Evolutionary conservation across 2,113 vertebrate genomes (phyloP), one percentile per base, ranked within the genome.

Genomic region (Lipophrys pholis): DNA sequence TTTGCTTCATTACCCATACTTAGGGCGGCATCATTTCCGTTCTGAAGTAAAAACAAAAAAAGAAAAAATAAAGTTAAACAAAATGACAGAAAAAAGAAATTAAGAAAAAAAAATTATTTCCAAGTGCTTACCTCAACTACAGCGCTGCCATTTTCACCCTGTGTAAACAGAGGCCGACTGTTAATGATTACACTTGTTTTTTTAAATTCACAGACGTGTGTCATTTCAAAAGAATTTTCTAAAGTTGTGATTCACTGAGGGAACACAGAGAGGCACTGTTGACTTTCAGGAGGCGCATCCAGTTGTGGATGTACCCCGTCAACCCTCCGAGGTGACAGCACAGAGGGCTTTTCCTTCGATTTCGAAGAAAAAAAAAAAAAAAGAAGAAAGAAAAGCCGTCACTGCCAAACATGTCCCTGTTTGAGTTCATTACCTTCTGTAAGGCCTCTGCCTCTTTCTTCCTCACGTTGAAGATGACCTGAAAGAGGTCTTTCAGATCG

Each of bases 401-500:
- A 4, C 21, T 30, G 21, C 21, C 21, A 30, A 21, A 2, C 8
- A n/a, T 50, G 54, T 60, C 42, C 68, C 62, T 51, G 15, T 53
- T 16, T 30, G 30, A n/a, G 10, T 14, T 8, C 1, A 10, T 85
- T 79, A 90, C 97, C 93, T 95, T 96, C 87, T 95, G 94, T 67
- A 94, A 92, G 48, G 89, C 72, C 16, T 97, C 95, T 0, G 94
- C 92, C 76, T 99, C 96, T 16, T 96, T 97, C 87, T 97, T 97
- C 91, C 94, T 98, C 83, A 94, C 78, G 63, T 98, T 98, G 81
- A 97, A 98, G 80, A 99, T 96, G 79, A 99, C 88, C 79, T 98
- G 97, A 78, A 99, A 99, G 21, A 99, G 95, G 77, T 99, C 97
- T 86, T 98, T 99, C 58, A 99, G 94, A 80, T 99, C 98, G 10